Evolutionary conservation across 2,888 invertebrate genomes (phyloP).

Genomic region (Archaeoteleia sp.): DNA sequence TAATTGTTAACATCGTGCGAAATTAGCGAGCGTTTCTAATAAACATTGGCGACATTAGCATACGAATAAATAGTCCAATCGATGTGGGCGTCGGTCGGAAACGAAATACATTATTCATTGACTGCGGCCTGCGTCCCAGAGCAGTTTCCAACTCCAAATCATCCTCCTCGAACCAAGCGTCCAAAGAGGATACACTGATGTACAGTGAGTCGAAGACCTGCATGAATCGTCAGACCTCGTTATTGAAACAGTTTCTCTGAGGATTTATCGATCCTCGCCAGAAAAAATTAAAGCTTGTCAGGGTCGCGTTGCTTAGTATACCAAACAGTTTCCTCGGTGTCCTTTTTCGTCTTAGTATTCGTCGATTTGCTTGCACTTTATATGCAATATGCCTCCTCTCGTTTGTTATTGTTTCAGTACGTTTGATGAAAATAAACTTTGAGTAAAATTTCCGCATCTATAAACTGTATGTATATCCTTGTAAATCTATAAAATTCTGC

Average conservation of each 20-base stretch:
- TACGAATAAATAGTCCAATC: conserved; percentile 15
- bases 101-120: conserved; percentile 15
- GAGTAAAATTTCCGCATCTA: no score
- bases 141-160: conserved; percentile 15
- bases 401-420: no score
- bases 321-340: no score
- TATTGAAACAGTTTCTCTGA: neutral
- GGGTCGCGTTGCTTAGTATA: no score
- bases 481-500: no score
- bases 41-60: conserved; percentile 3
- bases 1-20: conserved; percentile 1
- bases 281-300: no score
- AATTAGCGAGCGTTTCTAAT: conserved; percentile 1
- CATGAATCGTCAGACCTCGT: no score
- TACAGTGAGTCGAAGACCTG: conserved; percentile 1
- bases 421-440: no score
- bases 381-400: no score
- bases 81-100: conserved; percentile 17
- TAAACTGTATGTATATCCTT: no score
- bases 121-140: neutral
- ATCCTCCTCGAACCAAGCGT: conserved; percentile 1
- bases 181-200: neutral
- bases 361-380: no score
- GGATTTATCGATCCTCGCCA: neutral
- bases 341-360: no score